phyloP scores from a whole-genome alignment of 1,140 invertebrate species.

The Listronotus bonariensis region DNA sequence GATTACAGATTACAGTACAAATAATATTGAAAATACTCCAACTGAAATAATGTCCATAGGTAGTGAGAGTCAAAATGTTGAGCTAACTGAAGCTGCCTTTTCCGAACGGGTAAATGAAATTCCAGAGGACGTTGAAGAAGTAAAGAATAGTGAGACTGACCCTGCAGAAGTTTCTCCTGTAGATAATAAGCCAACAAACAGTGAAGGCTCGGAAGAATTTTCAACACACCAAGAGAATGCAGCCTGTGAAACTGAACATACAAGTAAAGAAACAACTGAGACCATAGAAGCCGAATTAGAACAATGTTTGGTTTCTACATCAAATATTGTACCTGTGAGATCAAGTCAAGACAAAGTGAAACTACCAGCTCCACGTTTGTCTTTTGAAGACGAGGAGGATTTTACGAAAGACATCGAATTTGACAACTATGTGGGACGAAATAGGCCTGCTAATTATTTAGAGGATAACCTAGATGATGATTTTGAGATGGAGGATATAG shows the following conservation, averaged over 20 bases:
- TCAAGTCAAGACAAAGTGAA: constrained; percentile 3
- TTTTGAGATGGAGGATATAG: background rate
- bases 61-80: too few relatives aligned
- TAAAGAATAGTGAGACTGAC: too few relatives aligned
- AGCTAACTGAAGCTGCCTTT: too few relatives aligned
- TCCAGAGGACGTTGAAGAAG: too few relatives aligned
- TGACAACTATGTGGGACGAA: constrained; percentile 6
- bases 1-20: too few relatives aligned
- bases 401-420: constrained; percentile 27
- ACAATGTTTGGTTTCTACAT: constrained; percentile 16
- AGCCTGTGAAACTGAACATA: constrained; percentile 2
- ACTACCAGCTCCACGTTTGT: background rate
- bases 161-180: too few relatives aligned
- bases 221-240: too few relatives aligned
- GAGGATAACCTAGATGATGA: constrained; percentile 5
- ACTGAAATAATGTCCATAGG: too few relatives aligned
- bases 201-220: too few relatives aligned
- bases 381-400: constrained; percentile 13
- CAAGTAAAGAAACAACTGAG: background rate
- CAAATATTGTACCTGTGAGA: background rate
- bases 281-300: constrained; percentile 19
- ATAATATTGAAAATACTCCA: too few relatives aligned
- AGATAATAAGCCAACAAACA: too few relatives aligned
- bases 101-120: too few relatives aligned
- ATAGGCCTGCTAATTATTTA: constrained; percentile 13